These are phyloP conservation scores for Balaenoptera acutorostrata DNA, from an alignment of 2,113 vertebrate genomes.

Conservation along the genomic window DNA sequence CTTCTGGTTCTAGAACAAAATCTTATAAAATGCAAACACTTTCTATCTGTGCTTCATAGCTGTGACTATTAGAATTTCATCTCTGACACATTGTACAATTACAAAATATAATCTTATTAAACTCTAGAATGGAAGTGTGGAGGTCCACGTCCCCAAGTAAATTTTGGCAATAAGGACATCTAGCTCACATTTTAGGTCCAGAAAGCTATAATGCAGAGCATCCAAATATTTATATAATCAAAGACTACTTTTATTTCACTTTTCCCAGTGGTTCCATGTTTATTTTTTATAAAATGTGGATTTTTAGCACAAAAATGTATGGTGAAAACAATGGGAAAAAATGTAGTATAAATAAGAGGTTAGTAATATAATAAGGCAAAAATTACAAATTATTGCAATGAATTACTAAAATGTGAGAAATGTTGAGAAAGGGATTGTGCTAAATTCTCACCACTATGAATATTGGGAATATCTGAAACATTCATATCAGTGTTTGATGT, in stretches of 20 bases:
- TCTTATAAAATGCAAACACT: background rate
- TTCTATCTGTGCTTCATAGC: background rate
- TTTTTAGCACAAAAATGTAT: background rate
- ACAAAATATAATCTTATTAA: background rate
- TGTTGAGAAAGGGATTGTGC: background rate
- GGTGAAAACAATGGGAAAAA: background rate
- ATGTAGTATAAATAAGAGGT: background rate
- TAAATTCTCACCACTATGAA: background rate
- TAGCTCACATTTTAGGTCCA: background rate
- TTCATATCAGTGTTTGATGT: background rate
- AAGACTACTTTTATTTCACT: background rate
- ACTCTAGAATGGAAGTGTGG: background rate
- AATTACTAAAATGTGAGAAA: background rate
- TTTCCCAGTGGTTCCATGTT: background rate
- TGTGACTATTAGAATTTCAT: conserved; percentile 2
- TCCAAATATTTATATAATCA: background rate
- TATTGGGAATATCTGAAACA: background rate
- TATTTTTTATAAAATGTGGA: background rate
- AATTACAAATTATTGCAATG: background rate
- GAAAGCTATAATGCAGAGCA: background rate
- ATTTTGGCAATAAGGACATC: background rate
- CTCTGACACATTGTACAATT: background rate
- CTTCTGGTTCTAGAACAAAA: conserved; percentile 13
- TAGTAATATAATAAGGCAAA: background rate
- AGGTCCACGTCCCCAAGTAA: background rate